Base-by-base conservation (phyloP, 2,113 vertebrate genomes). In the Hippocampus guttulatus region DNA sequence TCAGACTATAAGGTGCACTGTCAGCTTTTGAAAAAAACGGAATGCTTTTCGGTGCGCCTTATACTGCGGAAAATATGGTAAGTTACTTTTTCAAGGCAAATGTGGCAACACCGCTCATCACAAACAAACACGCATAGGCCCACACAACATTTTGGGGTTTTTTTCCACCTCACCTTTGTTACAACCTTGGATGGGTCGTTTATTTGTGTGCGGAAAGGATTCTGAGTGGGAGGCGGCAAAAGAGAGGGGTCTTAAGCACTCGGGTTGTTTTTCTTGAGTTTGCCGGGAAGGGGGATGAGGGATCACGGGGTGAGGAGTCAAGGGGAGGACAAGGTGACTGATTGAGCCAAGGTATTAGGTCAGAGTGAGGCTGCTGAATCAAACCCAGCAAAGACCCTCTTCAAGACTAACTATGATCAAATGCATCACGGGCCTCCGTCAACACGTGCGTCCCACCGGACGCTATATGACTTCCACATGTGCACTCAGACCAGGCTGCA, bases 241-340 rank as follows among this genome's bases (percentile, higher is more conserved):
- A 76, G 78, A 75, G 71, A 79, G 73, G 77, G 81, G 64, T 83
- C 75, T 75, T 54, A 57, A 81, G 80, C 63, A 54, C 80, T 75
- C 67, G 74, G 75, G 75, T 86, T 90, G 87, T 89, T 90, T 90
- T 90, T 87, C 86, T 84, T 85, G 70, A 70, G 87, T 85, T 85
- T 82, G 86, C 41, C 47, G 77, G 83, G 84, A 71, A 70, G 76
- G 76, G 33, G 75, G 84, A 69, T 75, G 78, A 77, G 69, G 84
- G 89, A 89, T 88, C 81, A 86, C 23, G 74, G 83, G 89, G 87
- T 88, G 87, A 90, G 83, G 85, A 92, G 88, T 92, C 88, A 92
- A 89, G 87, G 85, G 84, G 89, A 90, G 91, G 90, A 88, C 91
- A 91, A 90, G 84, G 87, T 92, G 91, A 92, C 76, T 84, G 89